Base-by-base conservation (phyloP, 2,113 vertebrate species). In the Pedionomus torquatus region DNA sequence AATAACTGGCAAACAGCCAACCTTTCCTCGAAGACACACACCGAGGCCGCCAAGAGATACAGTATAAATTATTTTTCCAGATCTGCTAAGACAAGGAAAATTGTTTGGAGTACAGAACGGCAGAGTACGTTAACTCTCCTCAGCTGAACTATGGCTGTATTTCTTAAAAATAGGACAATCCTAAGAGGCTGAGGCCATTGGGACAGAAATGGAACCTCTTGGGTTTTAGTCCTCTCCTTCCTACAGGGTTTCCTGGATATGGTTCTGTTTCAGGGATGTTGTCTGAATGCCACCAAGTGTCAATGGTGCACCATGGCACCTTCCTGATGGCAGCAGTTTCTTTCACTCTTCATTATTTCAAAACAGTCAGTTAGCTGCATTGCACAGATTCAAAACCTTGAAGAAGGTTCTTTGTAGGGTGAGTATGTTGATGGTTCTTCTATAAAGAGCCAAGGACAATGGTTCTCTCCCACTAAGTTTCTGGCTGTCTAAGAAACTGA, bases 231-330 rank as follows among this genome's bases (percentile, higher is more conserved):
- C 13, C 14, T 61, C 25, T 89, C 25, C 30, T 9, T 70, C 17
- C 43, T n/a, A 4, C 0, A 41, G 14, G 8, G 8, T 11, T 1
- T 77, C 7, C 41, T 65, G 39, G 31, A 66, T 17, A 31, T 17
- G 2, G 1, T 24, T 60, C 46, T 49, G 14, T 71, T 85, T 49
- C 64, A 77, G 57, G 13, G 28, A 31, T 11, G 15, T 86, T 86
- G 43, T 81, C 65, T 31, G 17, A 69, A n/a, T 39, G 28, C 7
- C 2, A 1, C 2, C 2, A 66, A 61, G 24, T 14, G 39, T 49
- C 77, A 58, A 2, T 4, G 20, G 4, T 64, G 39, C 14, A 11
- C 72, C 0, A 0, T 39, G 43, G 48, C 31, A 75, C 35, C 25
- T 60, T 39, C 31, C 43, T 44, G 20, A 24, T 11, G 1, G 1